phyloP scores from a whole-genome alignment of 2,797 vertebrate species.

The Cichlasoma orientale region DNA sequence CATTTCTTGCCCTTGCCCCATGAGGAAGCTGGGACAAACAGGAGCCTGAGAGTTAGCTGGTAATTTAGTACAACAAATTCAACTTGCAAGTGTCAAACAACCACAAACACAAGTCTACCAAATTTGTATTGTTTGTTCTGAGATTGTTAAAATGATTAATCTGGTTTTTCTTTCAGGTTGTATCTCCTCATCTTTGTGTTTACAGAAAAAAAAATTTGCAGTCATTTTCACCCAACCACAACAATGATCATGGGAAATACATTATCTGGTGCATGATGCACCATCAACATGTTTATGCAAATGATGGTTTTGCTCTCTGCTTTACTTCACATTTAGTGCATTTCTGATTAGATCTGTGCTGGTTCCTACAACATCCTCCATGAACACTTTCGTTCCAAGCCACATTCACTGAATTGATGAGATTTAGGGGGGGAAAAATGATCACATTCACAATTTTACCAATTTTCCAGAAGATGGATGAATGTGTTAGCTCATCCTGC shows the following conservation, averaged over 20 bases:
- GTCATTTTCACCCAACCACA: background rate
- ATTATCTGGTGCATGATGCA: background rate
- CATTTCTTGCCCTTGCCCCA: slow-evolving; percentile 8
- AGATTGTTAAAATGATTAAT: background rate
- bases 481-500: background rate
- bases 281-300: background rate
- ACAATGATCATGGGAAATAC: background rate
- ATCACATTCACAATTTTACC: background rate
- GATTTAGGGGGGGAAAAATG: background rate
- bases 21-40: background rate
- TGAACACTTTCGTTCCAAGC: background rate
- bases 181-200: background rate
- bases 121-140: background rate
- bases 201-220: background rate
- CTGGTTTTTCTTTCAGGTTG: too few species aligned
- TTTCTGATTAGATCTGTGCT: background rate
- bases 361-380: background rate
- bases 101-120: background rate
- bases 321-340: background rate
- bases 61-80: background rate
- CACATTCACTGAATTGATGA: background rate
- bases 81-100: background rate
- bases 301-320: background rate
- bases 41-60: background rate
- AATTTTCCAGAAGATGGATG: background rate